phyloP scores from a whole-genome alignment of 2,797 vertebrate genomes.

The Natrix natrix region DNA sequence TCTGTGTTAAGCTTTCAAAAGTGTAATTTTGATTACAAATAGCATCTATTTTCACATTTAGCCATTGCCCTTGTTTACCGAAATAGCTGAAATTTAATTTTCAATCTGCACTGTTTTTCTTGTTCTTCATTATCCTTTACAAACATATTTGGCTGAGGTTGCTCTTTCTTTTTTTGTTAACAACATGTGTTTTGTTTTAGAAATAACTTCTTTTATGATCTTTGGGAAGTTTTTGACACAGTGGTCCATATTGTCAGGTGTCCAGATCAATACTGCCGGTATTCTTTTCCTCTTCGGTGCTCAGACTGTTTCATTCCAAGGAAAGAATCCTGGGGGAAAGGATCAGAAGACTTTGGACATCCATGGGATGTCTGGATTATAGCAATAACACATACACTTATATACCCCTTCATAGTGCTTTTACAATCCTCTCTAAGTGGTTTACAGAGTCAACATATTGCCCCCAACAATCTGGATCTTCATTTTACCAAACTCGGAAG shows the following conservation, averaged over 20 bases:
- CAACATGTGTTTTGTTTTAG: neutral
- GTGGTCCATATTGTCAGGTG: neutral
- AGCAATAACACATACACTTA: no score
- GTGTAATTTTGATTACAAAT: constrained; percentile 17
- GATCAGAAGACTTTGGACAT: neutral
- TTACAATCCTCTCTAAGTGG: no score
- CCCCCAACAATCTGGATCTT: no score
- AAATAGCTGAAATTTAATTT: constrained; percentile 4
- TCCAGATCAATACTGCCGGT: neutral
- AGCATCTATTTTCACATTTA: neutral
- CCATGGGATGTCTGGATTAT: neutral
- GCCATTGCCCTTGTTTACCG: neutral
- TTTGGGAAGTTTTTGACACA: neutral
- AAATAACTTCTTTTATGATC: neutral
- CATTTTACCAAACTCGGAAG: no score
- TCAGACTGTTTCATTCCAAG: neutral
- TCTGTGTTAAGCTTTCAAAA: neutral
- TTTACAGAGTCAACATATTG: no score
- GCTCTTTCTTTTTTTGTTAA: neutral
- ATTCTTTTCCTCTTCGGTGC: neutral
- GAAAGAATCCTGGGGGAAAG: neutral
- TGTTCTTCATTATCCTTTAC: neutral
- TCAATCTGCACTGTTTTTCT: neutral
- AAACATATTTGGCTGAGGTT: neutral
- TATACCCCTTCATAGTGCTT: no score